Percentiles rank a stretch among this genome's conserved stretches.
Evolutionary conservation across 2,113 vertebrate species (phyloP).

Genomic region (Varanus salvator): DNA sequence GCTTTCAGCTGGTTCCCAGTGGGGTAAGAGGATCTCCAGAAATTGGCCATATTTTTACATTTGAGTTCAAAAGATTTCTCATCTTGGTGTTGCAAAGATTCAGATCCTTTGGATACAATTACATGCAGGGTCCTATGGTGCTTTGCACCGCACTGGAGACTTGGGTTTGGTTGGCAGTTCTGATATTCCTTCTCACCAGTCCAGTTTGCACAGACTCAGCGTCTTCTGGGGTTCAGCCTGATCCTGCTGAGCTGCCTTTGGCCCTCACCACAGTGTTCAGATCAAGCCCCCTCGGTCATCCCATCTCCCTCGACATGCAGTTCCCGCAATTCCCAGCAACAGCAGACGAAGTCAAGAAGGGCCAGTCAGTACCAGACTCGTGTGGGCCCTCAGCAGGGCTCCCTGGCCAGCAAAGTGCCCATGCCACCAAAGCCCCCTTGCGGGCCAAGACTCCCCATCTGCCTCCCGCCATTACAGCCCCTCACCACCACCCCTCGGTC

Average conservation of each 20-base stretch:
- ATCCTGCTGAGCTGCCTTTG: neutral
- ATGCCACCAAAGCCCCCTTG: no score
- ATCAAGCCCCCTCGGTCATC: neutral
- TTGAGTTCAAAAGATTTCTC: conserved; percentile 17
- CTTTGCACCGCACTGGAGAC: neutral
- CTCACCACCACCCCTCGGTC: no score
- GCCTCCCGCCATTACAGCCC: no score
- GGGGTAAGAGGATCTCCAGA: conserved; percentile 37
- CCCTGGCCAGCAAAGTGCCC: no score
- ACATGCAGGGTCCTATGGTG: neutral
- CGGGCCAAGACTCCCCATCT: no score
- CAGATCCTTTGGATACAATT: neutral
- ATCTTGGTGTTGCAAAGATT: neutral
- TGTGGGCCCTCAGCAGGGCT: no score
- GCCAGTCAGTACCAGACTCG: no score
- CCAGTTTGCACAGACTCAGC: neutral
- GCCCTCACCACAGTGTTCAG: neutral
- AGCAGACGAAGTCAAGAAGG: neutral
- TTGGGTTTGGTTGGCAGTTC: neutral
- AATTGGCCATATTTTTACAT: neutral
- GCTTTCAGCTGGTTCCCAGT: neutral
- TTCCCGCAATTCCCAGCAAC: neutral
- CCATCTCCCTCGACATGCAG: neutral
- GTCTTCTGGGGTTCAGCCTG: neutral
- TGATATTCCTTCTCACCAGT: neutral